These are phyloP conservation scores for Cyprinodon tularosa DNA, from an alignment of 2,113 vertebrate genomes.

Conservation along the genomic window DNA sequence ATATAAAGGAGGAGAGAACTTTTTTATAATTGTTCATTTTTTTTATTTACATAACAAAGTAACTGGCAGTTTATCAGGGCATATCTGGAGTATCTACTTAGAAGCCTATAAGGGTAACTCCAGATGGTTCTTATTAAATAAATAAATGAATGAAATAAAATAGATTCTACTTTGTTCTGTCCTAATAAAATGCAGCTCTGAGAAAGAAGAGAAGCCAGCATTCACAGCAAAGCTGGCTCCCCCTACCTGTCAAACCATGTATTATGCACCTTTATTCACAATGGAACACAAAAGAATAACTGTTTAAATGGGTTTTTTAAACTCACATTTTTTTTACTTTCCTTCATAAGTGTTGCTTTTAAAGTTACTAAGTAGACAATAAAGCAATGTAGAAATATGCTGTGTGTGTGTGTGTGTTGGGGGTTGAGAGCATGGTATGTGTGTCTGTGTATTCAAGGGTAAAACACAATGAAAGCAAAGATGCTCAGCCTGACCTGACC, in stretches of 20 bases:
- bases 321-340: neutral
- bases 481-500: conserved; percentile 23
- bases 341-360: neutral
- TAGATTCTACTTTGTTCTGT: neutral
- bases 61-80: no score
- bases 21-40: no score
- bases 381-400: no score
- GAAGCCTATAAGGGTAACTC: no score
- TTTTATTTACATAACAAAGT: no score
- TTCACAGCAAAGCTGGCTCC: conserved; percentile 18
- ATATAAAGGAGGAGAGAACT: no score
- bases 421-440: neutral
- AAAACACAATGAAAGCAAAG: conserved; percentile 15
- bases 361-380: neutral
- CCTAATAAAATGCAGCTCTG: neutral
- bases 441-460: neutral
- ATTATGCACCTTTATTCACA: neutral
- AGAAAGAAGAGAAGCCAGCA: neutral
- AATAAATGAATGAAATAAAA: no score
- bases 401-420: neutral
- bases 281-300: neutral
- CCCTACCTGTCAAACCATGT: conserved; percentile 31
- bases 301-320: neutral
- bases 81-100: no score
- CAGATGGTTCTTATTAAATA: no score